Evolutionary conservation across 2,797 vertebrate genomes (phyloP).

Genomic region (Chelon labrosus): DNA sequence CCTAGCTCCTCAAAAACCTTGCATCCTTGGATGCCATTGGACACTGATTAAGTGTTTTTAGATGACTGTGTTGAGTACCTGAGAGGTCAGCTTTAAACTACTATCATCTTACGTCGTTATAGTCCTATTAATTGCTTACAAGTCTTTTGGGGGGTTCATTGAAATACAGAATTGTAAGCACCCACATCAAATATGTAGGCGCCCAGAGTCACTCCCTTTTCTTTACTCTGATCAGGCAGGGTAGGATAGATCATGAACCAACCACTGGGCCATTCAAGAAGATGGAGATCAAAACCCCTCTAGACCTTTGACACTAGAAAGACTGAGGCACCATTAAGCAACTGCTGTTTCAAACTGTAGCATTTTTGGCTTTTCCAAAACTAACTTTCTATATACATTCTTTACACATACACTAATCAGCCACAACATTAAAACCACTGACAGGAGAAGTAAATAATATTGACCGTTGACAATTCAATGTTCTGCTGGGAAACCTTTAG

Average conservation of each 20-base stretch:
- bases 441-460: no score
- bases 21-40: no score
- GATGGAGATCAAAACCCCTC: constrained; percentile 15
- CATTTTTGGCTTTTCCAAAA: background rate
- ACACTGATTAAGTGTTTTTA: no score
- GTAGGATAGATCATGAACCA: constrained; percentile 3
- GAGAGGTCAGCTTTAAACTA: background rate
- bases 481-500: no score
- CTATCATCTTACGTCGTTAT: background rate
- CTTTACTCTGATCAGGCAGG: constrained; percentile 7
- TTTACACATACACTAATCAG: no score
- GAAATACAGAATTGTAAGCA: constrained; percentile 8
- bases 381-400: background rate
- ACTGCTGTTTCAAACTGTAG: background rate
- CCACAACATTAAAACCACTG: background rate
- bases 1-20: no score
- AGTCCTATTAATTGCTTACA: background rate
- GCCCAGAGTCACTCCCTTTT: background rate
- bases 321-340: background rate
- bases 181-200: background rate
- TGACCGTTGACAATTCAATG: no score
- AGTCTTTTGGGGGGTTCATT: background rate
- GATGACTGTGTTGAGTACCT: no score
- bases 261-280: background rate
- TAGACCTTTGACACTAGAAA: constrained; percentile 5